A percentile compares a stretch with the other conserved stretches of the same genome.
phyloP scores from a whole-genome alignment of 2,888 invertebrate genomes.

The Coleophora flavipennella region DNA sequence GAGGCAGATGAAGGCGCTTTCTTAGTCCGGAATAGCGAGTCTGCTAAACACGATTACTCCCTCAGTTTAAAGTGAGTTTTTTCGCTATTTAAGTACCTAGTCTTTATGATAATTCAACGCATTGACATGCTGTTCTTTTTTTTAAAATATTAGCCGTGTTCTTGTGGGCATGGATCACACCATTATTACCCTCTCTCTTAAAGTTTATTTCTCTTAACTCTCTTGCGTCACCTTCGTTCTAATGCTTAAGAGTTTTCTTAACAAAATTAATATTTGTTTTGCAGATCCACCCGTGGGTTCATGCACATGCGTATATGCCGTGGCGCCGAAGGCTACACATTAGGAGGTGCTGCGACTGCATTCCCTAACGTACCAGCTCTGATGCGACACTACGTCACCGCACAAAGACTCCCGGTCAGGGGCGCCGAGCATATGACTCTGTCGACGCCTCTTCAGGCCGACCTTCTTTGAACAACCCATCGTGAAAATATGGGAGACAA shows the following conservation, averaged over 20 bases:
- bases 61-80: slow-evolving; percentile 91
- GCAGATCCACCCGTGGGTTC: slow-evolving; percentile 93
- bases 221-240: too few species aligned
- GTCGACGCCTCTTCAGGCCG: slow-evolving; percentile 91
- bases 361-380: slow-evolving; percentile 95
- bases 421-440: slow-evolving; percentile 98
- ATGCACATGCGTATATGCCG: slow-evolving; percentile 98
- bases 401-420: slow-evolving; percentile 92
- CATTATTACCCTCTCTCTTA: too few species aligned
- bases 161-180: too few species aligned
- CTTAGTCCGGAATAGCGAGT: slow-evolving; percentile 94
- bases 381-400: slow-evolving; percentile 91
- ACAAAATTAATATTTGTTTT: slow-evolving; percentile 26
- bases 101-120: too few species aligned
- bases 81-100: background rate
- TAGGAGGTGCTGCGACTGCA: slow-evolving; percentile 94
- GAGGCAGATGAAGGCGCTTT: slow-evolving; percentile 92
- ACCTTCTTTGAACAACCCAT: slow-evolving; percentile 73
- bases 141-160: too few species aligned
- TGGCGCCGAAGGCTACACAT: slow-evolving; percentile 84
- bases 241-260: too few species aligned
- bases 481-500: slow-evolving; percentile 4
- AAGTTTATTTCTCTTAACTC: too few species aligned
- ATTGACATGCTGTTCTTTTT: too few species aligned
- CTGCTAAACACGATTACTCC: slow-evolving; percentile 93